Evolutionary conservation across 2,113 vertebrate species (phyloP), one percentile per base, ranked within the genome.

Genomic region (Rhea americana): DNA sequence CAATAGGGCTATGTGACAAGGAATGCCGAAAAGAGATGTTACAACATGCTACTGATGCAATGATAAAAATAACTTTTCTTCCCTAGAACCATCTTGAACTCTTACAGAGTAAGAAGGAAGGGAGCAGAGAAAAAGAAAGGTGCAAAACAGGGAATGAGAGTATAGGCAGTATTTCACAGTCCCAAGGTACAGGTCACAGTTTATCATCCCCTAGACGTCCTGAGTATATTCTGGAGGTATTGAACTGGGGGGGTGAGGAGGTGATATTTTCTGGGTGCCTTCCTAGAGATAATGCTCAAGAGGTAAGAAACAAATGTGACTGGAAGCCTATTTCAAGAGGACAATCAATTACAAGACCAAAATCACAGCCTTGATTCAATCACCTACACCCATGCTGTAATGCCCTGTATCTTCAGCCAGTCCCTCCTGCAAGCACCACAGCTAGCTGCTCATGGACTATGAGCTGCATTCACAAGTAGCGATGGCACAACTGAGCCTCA

Each of bases 1-100:
- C 98, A 0, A 98, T 98, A 7, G 99, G 99, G 96, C 99, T 99
- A 82, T 26, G 76, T 47, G 77, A 56, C 16, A 74, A 80, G 63
- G 28, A 16, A 5, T 11, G 45, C 59, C 85, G 71, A 89, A 71
- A 80, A 59, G 10, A 63, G 22, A 50, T 45, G 59, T 86, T 81
- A 91, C 7, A 70, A 48, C 15, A 61, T 74, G 30, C 39, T 90
- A 8, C 14, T 65, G 48, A 39, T 3, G 50, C 3, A 50, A 28
- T 25, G 37, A 62, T 17, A 75, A 80, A 80, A 82, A 30, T 0
- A 59, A 28, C 8, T 45, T 75, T 81, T 39, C 51, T 28, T 75
- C 20, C 56, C 11, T 5, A 30, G 41, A 94, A 61, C 11, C 28
- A 90, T 30, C 51, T 70, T 30, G 7, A 41, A 45, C 13, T 53